Conservation (phyloP, 1,140 invertebrate species). For the Micrasema longulum region DNA sequence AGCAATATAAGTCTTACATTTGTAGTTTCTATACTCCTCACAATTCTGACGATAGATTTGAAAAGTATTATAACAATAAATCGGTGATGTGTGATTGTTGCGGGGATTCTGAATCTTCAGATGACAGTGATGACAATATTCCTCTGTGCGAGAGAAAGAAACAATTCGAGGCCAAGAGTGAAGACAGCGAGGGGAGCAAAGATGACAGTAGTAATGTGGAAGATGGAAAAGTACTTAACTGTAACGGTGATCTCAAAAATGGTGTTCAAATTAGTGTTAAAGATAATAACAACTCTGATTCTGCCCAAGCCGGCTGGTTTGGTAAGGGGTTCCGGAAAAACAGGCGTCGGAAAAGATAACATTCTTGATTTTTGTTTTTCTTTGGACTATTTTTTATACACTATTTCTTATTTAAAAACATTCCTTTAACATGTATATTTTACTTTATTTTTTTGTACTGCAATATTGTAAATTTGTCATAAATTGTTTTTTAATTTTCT, state of each 20-base stretch:
- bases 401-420: not conserved
- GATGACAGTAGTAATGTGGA: slow-evolving; percentile 43
- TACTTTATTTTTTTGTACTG: slow-evolving; percentile 12
- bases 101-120: slow-evolving; percentile 64
- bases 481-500: not conserved
- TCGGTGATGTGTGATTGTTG: slow-evolving; percentile 71
- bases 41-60: slow-evolving; percentile 62
- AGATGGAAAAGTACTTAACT: slow-evolving; percentile 42
- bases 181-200: slow-evolving; percentile 56
- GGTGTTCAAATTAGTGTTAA: slow-evolving; percentile 53
- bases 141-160: slow-evolving; percentile 53
- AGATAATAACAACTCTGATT: slow-evolving; percentile 50
- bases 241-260: slow-evolving; percentile 56
- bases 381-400: not conserved
- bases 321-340: slow-evolving; percentile 71
- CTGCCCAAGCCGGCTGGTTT: slow-evolving; percentile 71
- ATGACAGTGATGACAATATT: slow-evolving; percentile 60
- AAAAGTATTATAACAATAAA: slow-evolving; percentile 64
- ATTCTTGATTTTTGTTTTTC: slow-evolving; percentile 30
- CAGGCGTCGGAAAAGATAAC: slow-evolving; percentile 58
- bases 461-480: not conserved
- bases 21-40: slow-evolving; percentile 69
- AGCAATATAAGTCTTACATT: slow-evolving; percentile 65
- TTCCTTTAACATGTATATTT: slow-evolving; percentile 34
- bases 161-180: slow-evolving; percentile 44